Percentiles rank a stretch among this genome's conserved stretches.
phyloP scores from a whole-genome alignment of 2,113 vertebrate species.

The Balaeniceps rex region DNA sequence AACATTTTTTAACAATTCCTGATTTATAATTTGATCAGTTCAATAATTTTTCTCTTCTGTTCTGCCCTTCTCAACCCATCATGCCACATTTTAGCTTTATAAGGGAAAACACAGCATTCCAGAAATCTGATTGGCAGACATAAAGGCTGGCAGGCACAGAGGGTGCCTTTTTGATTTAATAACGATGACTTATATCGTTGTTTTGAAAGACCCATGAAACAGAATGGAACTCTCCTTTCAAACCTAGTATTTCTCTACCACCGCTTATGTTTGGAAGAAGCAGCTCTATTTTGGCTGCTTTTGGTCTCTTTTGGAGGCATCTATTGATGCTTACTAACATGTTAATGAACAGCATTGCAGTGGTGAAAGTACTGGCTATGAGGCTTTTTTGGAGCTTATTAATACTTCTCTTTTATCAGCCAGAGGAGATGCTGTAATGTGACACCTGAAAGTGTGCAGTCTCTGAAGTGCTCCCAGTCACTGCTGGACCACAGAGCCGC shows the following conservation, averaged over 20 bases:
- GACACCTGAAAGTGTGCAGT: neutral
- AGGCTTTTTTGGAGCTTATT: conserved; percentile 1
- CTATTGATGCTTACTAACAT: conserved; percentile 47
- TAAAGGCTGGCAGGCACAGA: conserved; percentile 13
- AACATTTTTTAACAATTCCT: neutral
- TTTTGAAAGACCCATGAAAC: conserved; percentile 34
- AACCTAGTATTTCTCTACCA: neutral
- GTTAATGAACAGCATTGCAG: conserved; percentile 25
- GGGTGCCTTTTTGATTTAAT: conserved; percentile 47
- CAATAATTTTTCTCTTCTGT: neutral
- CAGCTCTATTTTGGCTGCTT: conserved; percentile 7
- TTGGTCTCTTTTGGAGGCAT: conserved; percentile 45
- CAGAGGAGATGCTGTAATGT: neutral
- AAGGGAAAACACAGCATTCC: neutral
- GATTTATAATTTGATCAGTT: neutral
- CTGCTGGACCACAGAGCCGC: conserved; percentile 35
- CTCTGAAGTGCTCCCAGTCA: conserved; percentile 45
- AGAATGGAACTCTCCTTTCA: neutral
- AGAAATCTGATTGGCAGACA: conserved; percentile 9
- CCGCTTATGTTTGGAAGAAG: neutral
- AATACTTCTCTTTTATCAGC: conserved; percentile 21
- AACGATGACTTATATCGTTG: neutral
- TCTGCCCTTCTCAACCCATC: neutral
- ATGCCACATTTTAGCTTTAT: neutral
- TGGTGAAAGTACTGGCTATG: neutral